These are phyloP conservation scores for Prochilodus magdalenae DNA, from an alignment of 2,113 vertebrate genomes.

Conservation along the genomic window DNA sequence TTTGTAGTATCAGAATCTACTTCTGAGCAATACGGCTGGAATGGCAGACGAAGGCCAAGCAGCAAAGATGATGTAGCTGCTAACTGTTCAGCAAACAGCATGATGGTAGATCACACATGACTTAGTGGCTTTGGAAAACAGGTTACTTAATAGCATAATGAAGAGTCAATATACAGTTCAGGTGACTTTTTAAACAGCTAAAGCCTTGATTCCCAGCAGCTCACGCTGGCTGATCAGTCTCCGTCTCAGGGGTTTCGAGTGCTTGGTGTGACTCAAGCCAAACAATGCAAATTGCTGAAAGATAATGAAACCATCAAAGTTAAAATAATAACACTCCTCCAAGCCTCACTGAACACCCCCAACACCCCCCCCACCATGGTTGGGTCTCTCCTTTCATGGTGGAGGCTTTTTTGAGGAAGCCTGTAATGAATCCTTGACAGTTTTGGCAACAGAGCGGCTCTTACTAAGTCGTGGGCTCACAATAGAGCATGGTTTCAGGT, in stretches of 20 bases:
- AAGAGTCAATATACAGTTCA: background rate
- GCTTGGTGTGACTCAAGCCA: background rate
- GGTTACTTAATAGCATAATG: conserved; percentile 7
- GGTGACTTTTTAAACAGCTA: background rate
- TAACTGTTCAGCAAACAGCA: background rate
- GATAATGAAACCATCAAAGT: conserved; percentile 68
- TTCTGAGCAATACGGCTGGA: background rate
- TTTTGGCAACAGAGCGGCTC: conserved; percentile 69
- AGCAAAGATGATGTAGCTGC: background rate
- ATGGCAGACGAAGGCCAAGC: background rate
- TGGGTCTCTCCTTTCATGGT: conserved; percentile 65
- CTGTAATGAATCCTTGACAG: conserved; percentile 65
- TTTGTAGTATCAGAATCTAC: background rate
- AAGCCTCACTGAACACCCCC: conserved; percentile 26
- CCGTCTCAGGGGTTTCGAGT: background rate
- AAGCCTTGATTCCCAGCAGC: conserved; percentile 2
- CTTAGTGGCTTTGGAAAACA: conserved; percentile 11
- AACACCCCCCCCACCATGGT: conserved; percentile 33
- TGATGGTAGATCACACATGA: background rate
- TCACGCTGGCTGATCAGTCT: background rate
- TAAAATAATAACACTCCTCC: conserved; percentile 30
- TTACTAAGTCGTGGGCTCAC: conserved; percentile 59
- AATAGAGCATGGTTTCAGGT: conserved; percentile 61
- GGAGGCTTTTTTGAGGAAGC: conserved; percentile 53
- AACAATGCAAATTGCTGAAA: conserved; percentile 28